A percentile compares a stretch with the other conserved stretches of the same genome.
Evolutionary conservation across 2,797 vertebrate species (phyloP).

Genomic region (Ctenopoma kingsleyae): DNA sequence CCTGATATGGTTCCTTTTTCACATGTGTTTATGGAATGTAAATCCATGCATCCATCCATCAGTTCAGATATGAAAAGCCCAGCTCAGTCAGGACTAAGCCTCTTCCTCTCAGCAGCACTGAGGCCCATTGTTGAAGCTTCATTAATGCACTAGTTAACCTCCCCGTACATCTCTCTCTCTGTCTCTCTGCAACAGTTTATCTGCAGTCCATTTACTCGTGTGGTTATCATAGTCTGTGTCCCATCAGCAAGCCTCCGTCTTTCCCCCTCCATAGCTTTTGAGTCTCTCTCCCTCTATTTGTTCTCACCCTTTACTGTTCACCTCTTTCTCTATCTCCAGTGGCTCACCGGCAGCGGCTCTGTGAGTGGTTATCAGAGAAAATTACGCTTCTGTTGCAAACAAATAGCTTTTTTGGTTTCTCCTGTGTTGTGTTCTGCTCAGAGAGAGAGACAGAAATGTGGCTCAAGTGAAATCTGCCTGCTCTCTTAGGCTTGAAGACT

Average conservation of each 20-base stretch:
- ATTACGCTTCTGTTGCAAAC: constrained; percentile 56
- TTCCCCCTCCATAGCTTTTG: neutral
- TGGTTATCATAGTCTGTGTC: constrained; percentile 34
- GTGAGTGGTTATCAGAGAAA: constrained; percentile 58
- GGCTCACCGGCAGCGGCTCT: constrained; percentile 31
- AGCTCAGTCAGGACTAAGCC: constrained; percentile 32
- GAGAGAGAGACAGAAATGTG: constrained; percentile 20
- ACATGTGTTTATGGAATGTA: neutral
- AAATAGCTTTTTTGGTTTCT: constrained; percentile 35
- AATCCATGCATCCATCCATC: neutral
- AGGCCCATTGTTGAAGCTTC: constrained; percentile 54
- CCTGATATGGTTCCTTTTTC: neutral
- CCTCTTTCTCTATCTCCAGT: constrained; percentile 36
- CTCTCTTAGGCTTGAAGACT: constrained; percentile 53
- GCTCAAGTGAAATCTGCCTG: constrained; percentile 47
- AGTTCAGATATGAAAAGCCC: constrained; percentile 25
- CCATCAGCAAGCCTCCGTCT: constrained; percentile 21
- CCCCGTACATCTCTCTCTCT: constrained; percentile 15
- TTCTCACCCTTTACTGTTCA: constrained; percentile 45
- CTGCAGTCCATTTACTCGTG: constrained; percentile 38
- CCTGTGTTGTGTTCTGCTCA: constrained; percentile 23
- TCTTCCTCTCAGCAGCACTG: constrained; percentile 48
- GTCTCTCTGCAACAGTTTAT: constrained; percentile 38
- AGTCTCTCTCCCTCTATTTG: constrained; percentile 29
- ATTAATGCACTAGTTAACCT: constrained; percentile 61